Conservation (phyloP, 2,888 invertebrate genomes). For the Patella depressa region DNA sequence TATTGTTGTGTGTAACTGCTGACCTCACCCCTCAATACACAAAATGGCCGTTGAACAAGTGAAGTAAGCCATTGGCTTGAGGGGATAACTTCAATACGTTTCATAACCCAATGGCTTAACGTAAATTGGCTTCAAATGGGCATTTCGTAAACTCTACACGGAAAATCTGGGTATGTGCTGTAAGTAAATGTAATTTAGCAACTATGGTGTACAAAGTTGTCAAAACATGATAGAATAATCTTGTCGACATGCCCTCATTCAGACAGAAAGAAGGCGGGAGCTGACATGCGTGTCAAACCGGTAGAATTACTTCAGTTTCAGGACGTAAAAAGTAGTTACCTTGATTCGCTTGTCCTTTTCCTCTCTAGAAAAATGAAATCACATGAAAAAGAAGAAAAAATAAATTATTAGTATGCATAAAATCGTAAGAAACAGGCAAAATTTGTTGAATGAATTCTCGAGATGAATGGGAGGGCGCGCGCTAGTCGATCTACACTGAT, state of each 20-base stretch:
- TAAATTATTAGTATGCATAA: slow-evolving; percentile 11
- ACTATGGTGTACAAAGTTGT: too few relatives aligned
- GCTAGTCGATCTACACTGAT: background rate
- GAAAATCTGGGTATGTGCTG: too few relatives aligned
- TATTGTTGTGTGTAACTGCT: background rate
- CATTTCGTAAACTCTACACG: too few relatives aligned
- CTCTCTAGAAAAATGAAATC: slow-evolving; percentile 47
- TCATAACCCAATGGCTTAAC: too few relatives aligned
- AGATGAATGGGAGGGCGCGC: background rate
- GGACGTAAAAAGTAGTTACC: slow-evolving; percentile 43
- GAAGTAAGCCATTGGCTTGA: too few relatives aligned
- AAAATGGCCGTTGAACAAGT: background rate
- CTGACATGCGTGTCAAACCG: slow-evolving; percentile 4
- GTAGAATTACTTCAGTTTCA: background rate
- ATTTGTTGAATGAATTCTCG: background rate
- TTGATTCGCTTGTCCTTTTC: slow-evolving; percentile 68
- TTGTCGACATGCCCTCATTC: too few relatives aligned
- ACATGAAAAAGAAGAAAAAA: slow-evolving; percentile 54
- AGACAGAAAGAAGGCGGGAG: too few relatives aligned
- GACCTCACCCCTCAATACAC: slow-evolving; percentile 2
- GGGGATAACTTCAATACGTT: too few relatives aligned
- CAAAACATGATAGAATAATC: too few relatives aligned
- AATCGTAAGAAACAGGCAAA: slow-evolving; percentile 8
- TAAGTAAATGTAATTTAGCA: too few relatives aligned
- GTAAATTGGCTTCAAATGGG: too few relatives aligned